These are phyloP conservation scores for Nanger granti DNA, from an alignment of 2,113 vertebrate species.

Conservation along the genomic window DNA sequence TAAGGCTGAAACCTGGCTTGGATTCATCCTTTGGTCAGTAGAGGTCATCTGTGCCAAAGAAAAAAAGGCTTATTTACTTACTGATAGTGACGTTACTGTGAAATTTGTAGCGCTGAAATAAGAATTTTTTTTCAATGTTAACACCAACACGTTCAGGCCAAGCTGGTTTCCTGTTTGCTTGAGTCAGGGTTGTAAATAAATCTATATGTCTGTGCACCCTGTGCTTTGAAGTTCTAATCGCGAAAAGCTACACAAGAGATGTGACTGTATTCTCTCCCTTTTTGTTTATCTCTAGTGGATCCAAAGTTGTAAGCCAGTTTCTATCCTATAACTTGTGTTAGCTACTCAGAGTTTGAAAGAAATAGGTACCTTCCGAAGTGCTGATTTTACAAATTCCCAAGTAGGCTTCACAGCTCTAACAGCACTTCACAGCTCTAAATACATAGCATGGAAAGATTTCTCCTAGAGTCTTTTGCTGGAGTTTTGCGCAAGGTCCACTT, in stretches of 20 bases:
- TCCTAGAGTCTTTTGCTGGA: background rate
- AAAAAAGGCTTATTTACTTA: background rate
- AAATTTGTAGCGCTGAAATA: slow-evolving; percentile 5
- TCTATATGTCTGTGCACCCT: background rate
- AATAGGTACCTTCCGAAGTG: slow-evolving; percentile 11
- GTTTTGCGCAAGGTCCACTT: background rate
- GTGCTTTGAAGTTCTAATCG: background rate
- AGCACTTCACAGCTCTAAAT: background rate
- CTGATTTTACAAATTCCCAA: background rate
- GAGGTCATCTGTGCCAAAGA: slow-evolving; percentile 10
- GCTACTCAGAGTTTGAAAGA: background rate
- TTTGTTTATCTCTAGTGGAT: background rate
- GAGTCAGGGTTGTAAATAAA: slow-evolving; percentile 12
- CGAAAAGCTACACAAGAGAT: background rate
- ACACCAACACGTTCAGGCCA: background rate
- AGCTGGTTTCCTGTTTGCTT: background rate
- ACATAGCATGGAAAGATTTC: background rate
- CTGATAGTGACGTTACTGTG: background rate
- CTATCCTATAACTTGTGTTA: background rate
- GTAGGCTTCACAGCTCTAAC: background rate
- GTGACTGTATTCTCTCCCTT: background rate
- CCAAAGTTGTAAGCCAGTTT: background rate
- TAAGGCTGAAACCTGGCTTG: background rate
- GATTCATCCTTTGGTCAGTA: slow-evolving; percentile 24
- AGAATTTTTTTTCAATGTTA: slow-evolving; percentile 19